Evolutionary conservation across 2,888 invertebrate genomes (phyloP).

Genomic region (Adelognathus sp.): DNA sequence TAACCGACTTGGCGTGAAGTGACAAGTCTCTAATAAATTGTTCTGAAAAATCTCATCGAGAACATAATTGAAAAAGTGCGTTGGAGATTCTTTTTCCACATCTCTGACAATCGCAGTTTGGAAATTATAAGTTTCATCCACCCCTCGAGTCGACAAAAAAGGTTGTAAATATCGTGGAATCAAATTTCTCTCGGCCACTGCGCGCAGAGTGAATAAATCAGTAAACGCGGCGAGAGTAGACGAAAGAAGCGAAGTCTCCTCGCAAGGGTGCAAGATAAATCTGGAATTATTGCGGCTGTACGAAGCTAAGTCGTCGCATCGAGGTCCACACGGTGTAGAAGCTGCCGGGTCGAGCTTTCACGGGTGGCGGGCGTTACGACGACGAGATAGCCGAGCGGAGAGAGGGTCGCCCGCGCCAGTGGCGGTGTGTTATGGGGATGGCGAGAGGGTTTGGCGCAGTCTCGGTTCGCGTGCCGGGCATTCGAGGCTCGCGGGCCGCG

Average conservation of each 20-base stretch:
- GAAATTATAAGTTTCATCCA: neutral
- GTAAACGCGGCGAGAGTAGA: neutral
- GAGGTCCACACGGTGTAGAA: slow-evolving; percentile 45
- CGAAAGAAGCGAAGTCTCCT: slow-evolving; percentile 22
- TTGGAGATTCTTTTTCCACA: neutral
- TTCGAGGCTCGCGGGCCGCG: slow-evolving; percentile 72
- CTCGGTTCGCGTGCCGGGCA: slow-evolving; percentile 75
- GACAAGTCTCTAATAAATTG: too few relatives aligned
- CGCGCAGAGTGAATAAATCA: slow-evolving; percentile 37
- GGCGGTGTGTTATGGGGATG: slow-evolving; percentile 71
- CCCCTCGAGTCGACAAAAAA: neutral
- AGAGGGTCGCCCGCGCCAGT: slow-evolving; percentile 66
- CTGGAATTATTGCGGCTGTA: slow-evolving; percentile 66
- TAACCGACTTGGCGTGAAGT: too few relatives aligned
- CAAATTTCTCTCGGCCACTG: neutral
- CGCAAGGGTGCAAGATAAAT: slow-evolving; percentile 60
- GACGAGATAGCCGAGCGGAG: slow-evolving; percentile 48
- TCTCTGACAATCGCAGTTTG: neutral
- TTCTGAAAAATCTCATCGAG: too few relatives aligned
- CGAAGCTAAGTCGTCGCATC: slow-evolving; percentile 64
- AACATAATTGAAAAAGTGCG: neutral
- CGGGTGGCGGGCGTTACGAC: slow-evolving; percentile 44
- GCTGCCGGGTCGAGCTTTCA: slow-evolving; percentile 47
- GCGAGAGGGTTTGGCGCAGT: slow-evolving; percentile 70
- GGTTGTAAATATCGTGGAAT: neutral